Evolutionary conservation across 2,113 vertebrate species (phyloP), one percentile per base, ranked within the genome.

Genomic region (Chloropsis cyanopogon): DNA sequence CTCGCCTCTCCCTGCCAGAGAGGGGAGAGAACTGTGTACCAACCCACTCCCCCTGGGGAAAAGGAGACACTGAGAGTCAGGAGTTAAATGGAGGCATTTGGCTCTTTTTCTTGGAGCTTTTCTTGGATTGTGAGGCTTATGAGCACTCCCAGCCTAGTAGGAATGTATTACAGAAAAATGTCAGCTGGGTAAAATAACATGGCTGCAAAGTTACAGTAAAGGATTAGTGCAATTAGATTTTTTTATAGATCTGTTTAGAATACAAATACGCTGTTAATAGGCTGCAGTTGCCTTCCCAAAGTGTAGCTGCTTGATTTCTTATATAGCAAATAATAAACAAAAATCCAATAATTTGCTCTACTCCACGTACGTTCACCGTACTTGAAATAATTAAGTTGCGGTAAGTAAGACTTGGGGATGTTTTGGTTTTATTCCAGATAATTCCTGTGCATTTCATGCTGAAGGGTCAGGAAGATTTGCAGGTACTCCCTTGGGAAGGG

Each of bases 21-120:
- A 21, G 6, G 12, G 10, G 47, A 37, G 31, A 49, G 23, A 3
- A 2, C 56, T 20, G 1, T 3, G 12, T 7, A 3, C 37, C 12
- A 2, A 1, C 31, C n/a, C 2, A 1, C 28, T 71, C 8, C 12
- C 44, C 18, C 3, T 11, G 15, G 28, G 60, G 9, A 26, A 29
- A 23, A 20, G 59, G 28, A 86, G 64, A 17, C 14, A 0, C n/a
- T 2, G 2, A 11, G 56, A 41, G 21, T 10, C 0, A 0, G 35
- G 11, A 52, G 19, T 54, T 64, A 7, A 28, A 24, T 5, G 1
- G 52, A 75, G 33, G 10, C 35, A 2, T 83, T 86, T 25, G n/a
- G 18, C 39, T 78, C 2, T 46, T 88, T 47, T 63, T 44, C 52
- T 56, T 7, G 1, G 8, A 19, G 75, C 16, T 70, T 80, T 88